phyloP scores from a whole-genome alignment of 2,113 vertebrate genomes.

The Rafetus swinhoei region DNA sequence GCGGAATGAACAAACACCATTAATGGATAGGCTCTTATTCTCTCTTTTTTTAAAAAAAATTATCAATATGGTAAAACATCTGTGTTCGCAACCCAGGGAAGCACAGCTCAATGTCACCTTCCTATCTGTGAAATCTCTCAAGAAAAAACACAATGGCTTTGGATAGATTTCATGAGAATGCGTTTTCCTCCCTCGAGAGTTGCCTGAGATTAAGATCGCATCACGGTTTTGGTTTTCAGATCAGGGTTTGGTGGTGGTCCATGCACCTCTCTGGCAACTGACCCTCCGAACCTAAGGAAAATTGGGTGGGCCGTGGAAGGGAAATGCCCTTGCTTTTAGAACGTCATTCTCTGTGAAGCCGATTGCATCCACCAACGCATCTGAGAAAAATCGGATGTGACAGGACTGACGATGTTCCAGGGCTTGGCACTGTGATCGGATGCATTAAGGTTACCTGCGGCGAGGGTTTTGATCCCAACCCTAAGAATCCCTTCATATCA shows the following conservation, averaged over 20 bases:
- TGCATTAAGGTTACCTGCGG: not conserved
- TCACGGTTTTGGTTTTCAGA: not conserved
- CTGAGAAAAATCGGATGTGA: not conserved
- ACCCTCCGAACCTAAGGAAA: not conserved
- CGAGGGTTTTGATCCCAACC: not conserved
- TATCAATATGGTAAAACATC: not conserved
- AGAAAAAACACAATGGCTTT: not conserved
- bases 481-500: fast-evolving
- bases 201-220: not conserved
- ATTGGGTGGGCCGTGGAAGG: fast-evolving
- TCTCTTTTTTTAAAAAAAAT: not conserved
- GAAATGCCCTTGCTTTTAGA: not conserved
- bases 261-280: not conserved
- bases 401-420: not conserved
- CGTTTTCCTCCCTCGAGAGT: not conserved
- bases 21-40: not conserved
- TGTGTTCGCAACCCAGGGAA: not conserved
- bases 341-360: not conserved
- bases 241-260: not conserved
- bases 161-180: not conserved
- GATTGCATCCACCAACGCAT: not conserved
- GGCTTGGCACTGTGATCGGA: not conserved
- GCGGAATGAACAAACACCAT: not conserved
- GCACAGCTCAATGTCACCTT: not conserved
- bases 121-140: not conserved